Evolutionary conservation across 2,888 invertebrate genomes (phyloP).

Genomic region (Achlya flavicornis): DNA sequence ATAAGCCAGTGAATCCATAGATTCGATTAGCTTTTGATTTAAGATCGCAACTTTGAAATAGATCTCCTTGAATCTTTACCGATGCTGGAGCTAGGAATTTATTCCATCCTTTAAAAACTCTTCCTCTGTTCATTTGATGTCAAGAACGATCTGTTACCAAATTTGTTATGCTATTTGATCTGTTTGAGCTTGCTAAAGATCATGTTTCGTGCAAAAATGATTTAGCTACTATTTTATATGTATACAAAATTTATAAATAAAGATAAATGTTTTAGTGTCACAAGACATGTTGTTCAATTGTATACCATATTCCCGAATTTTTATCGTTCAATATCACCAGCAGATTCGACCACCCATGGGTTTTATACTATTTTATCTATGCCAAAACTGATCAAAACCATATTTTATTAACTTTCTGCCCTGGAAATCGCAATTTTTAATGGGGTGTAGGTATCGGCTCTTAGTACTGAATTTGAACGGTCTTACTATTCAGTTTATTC

Average conservation of each 20-base stretch:
- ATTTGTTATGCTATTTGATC: conserved; percentile 31
- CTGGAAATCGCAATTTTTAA: too few relatives aligned
- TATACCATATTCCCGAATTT: too few relatives aligned
- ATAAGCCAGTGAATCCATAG: neutral
- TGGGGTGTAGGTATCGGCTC: too few relatives aligned
- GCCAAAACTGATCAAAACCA: too few relatives aligned
- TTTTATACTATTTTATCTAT: too few relatives aligned
- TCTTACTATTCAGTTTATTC: neutral
- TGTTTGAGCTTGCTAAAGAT: conserved; percentile 18
- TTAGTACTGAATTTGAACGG: neutral
- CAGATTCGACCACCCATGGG: too few relatives aligned
- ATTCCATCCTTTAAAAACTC: neutral
- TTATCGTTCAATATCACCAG: too few relatives aligned
- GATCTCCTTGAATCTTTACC: neutral
- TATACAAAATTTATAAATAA: too few relatives aligned
- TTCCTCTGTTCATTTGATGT: neutral
- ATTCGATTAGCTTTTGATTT: neutral
- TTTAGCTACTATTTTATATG: too few relatives aligned
- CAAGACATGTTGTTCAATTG: too few relatives aligned
- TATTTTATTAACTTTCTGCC: too few relatives aligned
- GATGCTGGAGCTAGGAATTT: neutral
- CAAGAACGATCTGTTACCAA: conserved; percentile 25
- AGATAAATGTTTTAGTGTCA: too few relatives aligned
- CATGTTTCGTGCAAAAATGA: neutral
- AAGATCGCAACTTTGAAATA: neutral